Evolutionary conservation across 2,888 invertebrate species (phyloP).

Genomic region (Odontocolon sp.): DNA sequence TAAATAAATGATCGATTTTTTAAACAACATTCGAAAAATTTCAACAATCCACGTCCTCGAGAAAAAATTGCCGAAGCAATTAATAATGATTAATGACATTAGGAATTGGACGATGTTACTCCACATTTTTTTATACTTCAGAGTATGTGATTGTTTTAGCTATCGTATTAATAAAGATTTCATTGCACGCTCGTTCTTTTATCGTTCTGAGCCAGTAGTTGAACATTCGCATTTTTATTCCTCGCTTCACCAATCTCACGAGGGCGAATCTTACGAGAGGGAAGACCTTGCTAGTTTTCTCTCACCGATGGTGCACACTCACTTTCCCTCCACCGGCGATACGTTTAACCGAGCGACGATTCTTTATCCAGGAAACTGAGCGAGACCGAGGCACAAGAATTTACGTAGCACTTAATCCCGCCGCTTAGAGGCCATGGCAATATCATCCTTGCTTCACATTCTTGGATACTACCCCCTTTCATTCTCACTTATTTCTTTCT

Average conservation of each 20-base stretch:
- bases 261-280: conserved; percentile 18
- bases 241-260: not conserved
- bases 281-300: conserved; percentile 39
- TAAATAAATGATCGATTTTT: no score
- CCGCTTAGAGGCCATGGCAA: conserved; percentile 76
- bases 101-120: no score
- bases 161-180: conserved; percentile 43
- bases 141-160: not conserved
- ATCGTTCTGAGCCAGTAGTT: conserved; percentile 19
- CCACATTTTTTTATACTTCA: not conserved
- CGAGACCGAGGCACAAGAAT: conserved; percentile 72
- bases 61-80: not conserved
- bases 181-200: conserved; percentile 7
- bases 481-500: conserved; percentile 52
- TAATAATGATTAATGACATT: not conserved
- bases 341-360: conserved; percentile 69
- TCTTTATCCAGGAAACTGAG: conserved; percentile 73
- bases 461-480: conserved; percentile 50
- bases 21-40: no score
- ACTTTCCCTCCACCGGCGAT: conserved; percentile 50
- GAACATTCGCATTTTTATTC: conserved; percentile 38
- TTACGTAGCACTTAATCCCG: conserved; percentile 80
- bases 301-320: conserved; percentile 33
- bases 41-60: no score
- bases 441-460: conserved; percentile 59